These are phyloP conservation scores for Deilephila elpenor DNA, from an alignment of 2,888 invertebrate genomes.

Conservation along the genomic window DNA sequence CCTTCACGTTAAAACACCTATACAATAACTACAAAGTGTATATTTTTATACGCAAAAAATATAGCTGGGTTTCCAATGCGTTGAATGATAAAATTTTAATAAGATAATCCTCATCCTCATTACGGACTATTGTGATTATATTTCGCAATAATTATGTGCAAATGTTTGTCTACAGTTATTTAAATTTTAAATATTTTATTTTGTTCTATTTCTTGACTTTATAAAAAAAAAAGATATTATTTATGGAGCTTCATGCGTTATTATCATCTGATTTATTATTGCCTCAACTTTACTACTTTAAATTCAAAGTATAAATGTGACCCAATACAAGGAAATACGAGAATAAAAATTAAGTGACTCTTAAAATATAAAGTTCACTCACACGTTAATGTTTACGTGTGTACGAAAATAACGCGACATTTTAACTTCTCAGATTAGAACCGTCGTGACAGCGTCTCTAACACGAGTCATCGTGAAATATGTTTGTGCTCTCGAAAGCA, in stretches of 20 bases:
- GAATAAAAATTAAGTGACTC: slow-evolving; percentile 21
- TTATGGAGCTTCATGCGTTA: neutral
- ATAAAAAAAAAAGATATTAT: neutral
- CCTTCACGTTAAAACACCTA: slow-evolving; percentile 47
- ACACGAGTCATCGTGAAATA: slow-evolving; percentile 16
- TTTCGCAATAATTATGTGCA: too few relatives aligned
- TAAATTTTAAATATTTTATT: too few relatives aligned
- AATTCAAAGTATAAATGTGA: neutral
- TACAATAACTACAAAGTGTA: slow-evolving; percentile 36
- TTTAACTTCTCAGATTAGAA: slow-evolving; percentile 38
- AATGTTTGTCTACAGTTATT: too few relatives aligned
- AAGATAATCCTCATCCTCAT: too few relatives aligned
- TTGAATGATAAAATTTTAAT: neutral
- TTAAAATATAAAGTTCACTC: slow-evolving; percentile 16
- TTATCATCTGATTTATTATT: neutral
- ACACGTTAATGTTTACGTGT: slow-evolving; percentile 40
- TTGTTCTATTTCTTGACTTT: neutral
- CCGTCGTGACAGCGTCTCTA: slow-evolving; percentile 17
- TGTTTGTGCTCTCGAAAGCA: neutral
- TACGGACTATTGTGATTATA: too few relatives aligned
- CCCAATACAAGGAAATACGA: slow-evolving; percentile 14
- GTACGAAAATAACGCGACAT: slow-evolving; percentile 44
- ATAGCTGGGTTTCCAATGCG: neutral
- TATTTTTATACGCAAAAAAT: slow-evolving; percentile 38
- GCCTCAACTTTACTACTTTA: neutral